A percentile compares a stretch with the other conserved stretches of the same genome.
phyloP scores from a whole-genome alignment of 2,797 vertebrate species.

The Enoplosus armatus region DNA sequence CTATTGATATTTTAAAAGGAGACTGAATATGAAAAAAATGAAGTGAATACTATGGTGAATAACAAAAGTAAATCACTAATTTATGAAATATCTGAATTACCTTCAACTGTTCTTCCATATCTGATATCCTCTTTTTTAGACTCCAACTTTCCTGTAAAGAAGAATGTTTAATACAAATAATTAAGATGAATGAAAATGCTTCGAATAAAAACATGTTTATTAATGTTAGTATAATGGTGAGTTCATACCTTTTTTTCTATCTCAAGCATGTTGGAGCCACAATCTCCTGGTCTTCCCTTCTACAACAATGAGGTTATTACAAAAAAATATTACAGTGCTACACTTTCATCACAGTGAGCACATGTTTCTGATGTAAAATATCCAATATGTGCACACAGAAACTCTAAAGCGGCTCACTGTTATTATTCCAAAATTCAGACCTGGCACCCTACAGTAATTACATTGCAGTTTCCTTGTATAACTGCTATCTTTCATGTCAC shows the following conservation, averaged over 20 bases:
- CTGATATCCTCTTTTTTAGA: constrained; percentile 92
- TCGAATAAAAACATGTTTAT: not conserved
- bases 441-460: constrained; percentile 1
- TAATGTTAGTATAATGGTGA: not conserved
- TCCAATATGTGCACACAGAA: constrained; percentile 18
- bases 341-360: constrained; percentile 17
- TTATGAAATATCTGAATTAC: constrained; percentile 74
- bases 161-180: constrained; percentile 21
- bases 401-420: not conserved
- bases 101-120: constrained; percentile 97
- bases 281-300: constrained; percentile 61
- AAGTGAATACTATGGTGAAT: not conserved
- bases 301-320: constrained; percentile 35
- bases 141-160: constrained; percentile 88
- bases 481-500: constrained; percentile 22
- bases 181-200: constrained; percentile 1
- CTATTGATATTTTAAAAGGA: not conserved
- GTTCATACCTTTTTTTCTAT: constrained; percentile 89
- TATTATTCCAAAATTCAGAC: constrained; percentile 1
- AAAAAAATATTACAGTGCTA: not conserved
- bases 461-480: not conserved
- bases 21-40: not conserved
- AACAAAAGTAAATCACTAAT: not conserved
- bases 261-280: constrained; percentile 88
- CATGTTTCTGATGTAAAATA: constrained; percentile 14